Percentiles rank a stretch among this genome's conserved stretches.
phyloP scores from a whole-genome alignment of 1,140 invertebrate species.

The Conus ventricosus region DNA sequence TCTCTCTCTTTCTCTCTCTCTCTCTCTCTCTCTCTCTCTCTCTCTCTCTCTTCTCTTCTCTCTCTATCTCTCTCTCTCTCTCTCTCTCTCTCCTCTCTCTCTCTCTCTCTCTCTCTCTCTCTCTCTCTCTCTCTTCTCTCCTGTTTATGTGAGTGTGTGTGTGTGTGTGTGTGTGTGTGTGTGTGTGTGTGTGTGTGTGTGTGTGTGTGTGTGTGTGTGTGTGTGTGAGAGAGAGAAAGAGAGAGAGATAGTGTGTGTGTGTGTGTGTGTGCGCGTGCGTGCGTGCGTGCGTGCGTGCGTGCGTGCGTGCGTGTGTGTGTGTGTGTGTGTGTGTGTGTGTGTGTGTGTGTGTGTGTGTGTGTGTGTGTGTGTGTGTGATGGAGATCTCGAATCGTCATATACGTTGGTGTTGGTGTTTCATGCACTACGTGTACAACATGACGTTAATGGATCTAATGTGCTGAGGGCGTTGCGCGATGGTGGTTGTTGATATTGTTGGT shows the following conservation, averaged over 20 bases:
- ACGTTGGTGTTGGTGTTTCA: no score
- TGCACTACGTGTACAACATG: neutral
- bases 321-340: slow-evolving; percentile 18
- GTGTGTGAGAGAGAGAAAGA: no score
- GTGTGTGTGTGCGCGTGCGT: neutral
- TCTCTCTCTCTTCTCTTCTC: neutral
- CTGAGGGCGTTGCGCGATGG: no score
- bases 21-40: neutral
- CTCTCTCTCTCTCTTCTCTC: neutral
- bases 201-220: neutral
- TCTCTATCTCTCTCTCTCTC: neutral
- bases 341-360: neutral
- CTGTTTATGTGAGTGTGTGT: neutral
- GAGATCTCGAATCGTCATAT: no score
- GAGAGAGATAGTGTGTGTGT: slow-evolving; percentile 25
- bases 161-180: slow-evolving; percentile 18
- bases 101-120: neutral
- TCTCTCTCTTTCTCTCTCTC: neutral
- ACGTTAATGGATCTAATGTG: no score
- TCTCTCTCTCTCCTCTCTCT: neutral
- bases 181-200: slow-evolving; percentile 3
- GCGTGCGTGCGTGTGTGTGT: neutral
- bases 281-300: neutral
- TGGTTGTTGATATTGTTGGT: no score
- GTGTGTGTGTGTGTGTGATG: neutral